Percentiles rank a stretch among this genome's conserved stretches.
Conservation (phyloP, 2,113 vertebrate genomes). For the Ondatra zibethicus region DNA sequence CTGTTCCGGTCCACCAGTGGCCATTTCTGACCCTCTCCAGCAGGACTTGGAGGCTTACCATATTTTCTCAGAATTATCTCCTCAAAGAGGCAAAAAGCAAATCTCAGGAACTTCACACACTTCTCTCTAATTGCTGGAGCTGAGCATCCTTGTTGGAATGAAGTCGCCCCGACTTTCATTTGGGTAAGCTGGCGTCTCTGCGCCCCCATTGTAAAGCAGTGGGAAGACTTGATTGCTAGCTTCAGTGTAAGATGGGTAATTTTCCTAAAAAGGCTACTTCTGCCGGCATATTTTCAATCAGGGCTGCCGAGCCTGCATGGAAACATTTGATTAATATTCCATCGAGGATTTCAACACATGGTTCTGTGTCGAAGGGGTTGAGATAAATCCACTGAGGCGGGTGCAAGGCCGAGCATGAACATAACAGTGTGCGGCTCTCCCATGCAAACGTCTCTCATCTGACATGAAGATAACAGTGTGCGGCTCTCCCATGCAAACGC, state of each 20-base stretch:
- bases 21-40: not conserved
- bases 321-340: conserved; percentile 44
- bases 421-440: not conserved
- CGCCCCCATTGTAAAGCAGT: not conserved
- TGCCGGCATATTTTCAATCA: conserved; percentile 42
- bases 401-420: not conserved
- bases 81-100: not conserved
- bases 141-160: not conserved
- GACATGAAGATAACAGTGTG: fast-evolving
- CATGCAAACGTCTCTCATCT: fast-evolving
- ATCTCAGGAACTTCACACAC: not conserved
- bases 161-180: not conserved
- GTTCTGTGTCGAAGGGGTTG: conserved; percentile 24
- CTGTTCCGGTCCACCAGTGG: not conserved
- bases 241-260: conserved; percentile 6
- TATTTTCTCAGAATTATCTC: not conserved
- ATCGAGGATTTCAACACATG: not conserved
- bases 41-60: not conserved
- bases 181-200: not conserved
- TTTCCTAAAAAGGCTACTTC: conserved; percentile 65
- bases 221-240: conserved; percentile 49
- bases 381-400: not conserved
- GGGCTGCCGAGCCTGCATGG: not conserved
- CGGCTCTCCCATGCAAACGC: fast-evolving
- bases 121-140: not conserved